phyloP scores from a whole-genome alignment of 2,888 invertebrate species.

The Microctonus aethiopoides region DNA sequence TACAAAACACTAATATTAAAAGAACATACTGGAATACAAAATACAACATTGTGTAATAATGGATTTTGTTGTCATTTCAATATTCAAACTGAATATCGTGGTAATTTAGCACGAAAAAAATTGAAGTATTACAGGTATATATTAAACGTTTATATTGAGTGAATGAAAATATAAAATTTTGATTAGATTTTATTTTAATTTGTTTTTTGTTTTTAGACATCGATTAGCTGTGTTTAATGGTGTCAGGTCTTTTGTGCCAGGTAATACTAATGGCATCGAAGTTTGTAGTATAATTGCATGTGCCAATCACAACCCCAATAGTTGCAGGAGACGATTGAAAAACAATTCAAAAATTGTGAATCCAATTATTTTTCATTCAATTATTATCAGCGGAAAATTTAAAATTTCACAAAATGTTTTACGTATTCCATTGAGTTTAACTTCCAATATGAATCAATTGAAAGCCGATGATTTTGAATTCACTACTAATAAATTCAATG shows the following conservation, averaged over 20 bases:
- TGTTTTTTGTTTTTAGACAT: no score
- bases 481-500: conserved; percentile 28
- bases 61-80: conserved; percentile 49
- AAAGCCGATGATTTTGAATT: conserved; percentile 42
- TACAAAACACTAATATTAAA: conserved; percentile 44
- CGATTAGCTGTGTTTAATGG: conserved; percentile 54
- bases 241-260: conserved; percentile 35
- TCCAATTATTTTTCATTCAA: conserved; percentile 46
- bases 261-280: conserved; percentile 42
- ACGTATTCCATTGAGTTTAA: conserved; percentile 44
- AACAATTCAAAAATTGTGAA: conserved; percentile 38
- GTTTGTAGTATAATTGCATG: conserved; percentile 49
- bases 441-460: conserved; percentile 41
- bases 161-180: background rate
- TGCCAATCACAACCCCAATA: conserved; percentile 37
- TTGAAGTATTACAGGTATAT: conserved; percentile 47
- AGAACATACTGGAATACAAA: conserved; percentile 30
- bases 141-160: background rate
- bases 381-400: conserved; percentile 44
- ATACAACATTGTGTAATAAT: conserved; percentile 44
- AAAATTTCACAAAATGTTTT: conserved; percentile 30
- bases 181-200: conserved; percentile 27
- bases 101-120: conserved; percentile 30
- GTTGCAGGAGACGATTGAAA: conserved; percentile 43
- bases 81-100: conserved; percentile 37